Base-by-base conservation (phyloP, 2,113 vertebrate species). In the Psilopsiagon aurifrons region DNA sequence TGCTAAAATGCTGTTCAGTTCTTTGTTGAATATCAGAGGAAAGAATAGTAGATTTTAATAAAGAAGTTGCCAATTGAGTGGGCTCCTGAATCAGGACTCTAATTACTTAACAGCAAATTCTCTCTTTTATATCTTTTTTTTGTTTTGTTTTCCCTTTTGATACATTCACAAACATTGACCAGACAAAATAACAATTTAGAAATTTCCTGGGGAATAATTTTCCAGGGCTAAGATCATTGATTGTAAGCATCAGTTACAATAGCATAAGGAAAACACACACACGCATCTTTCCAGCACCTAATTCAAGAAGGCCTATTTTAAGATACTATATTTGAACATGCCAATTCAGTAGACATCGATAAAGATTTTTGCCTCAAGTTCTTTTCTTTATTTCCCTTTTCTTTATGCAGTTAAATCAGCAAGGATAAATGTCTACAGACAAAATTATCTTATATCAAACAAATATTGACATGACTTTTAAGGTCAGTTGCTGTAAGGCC, bases 401-500 rank as follows among this genome's bases (percentile, higher is more conserved):
- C 88, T 91, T 86, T 95, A 59, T 60, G 51, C 23, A 92, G 81
- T 77, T 93, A 94, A 95, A 96, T 78, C 89, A 95, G 86, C 54
- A 92, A 94, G 82, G 90, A 97, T 92, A 97, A 97, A 94, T 79
- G 80, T 94, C 95, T 95, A 91, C 92, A 94, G 92, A 94, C 80
- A 95, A 96, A 97, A 96, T 94, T 90, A 97, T 93, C 82, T 97
- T 94, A 68, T 59, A 92, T 95, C 95, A 96, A 97, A 96, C 84
- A 97, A 97, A 97, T 97, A 97, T 83, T 90, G 96, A 96, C 85
- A 74, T 83, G 83, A 88, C 85, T 97, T 98, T 95, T 97, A 97
- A 97, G 97, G 97, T 97, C 95, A 94, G 66, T 91, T 96, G 95
- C 96, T 90, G 92, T 86, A 74, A 93, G 95, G 67, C 74, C 82